A percentile compares a stretch with the other conserved stretches of the same genome.
Conservation (phyloP, 1,140 invertebrate species). For the Pogonus chalceus region DNA sequence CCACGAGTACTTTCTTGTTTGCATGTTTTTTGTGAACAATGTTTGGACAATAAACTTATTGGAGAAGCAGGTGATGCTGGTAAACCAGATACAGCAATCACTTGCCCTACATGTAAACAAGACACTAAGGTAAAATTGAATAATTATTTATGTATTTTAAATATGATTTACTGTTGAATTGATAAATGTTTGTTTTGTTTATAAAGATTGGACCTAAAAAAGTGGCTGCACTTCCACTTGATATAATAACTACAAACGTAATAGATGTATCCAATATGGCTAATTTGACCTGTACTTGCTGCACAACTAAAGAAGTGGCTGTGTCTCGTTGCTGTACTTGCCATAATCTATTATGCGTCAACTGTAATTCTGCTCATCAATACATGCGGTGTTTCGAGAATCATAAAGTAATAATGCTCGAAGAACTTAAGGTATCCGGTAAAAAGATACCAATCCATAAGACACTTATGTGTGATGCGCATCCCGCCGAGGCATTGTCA, state of each 20-base stretch:
- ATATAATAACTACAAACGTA: conserved; percentile 77
- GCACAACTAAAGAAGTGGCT: conserved; percentile 80
- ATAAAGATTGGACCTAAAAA: conserved; percentile 56
- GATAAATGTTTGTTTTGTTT: conserved; percentile 8
- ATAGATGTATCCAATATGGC: conserved; percentile 71
- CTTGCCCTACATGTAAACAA: conserved; percentile 76
- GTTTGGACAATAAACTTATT: conserved; percentile 67
- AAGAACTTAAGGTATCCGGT: conserved; percentile 69
- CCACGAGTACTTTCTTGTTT: conserved; percentile 83
- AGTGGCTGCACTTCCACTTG: conserved; percentile 60
- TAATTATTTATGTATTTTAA: conserved; percentile 9
- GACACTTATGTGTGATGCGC: conserved; percentile 66
- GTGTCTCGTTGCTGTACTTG: conserved; percentile 87
- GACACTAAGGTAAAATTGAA: conserved; percentile 54
- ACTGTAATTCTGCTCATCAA: conserved; percentile 88
- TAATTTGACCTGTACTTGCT: conserved; percentile 74
- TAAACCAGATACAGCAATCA: conserved; percentile 42
- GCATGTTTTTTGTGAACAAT: conserved; percentile 86
- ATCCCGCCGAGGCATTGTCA: conserved; percentile 66
- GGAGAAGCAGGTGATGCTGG: conserved; percentile 56
- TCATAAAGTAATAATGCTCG: conserved; percentile 78
- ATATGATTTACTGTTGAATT: conserved; percentile 1
- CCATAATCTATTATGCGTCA: conserved; percentile 84
- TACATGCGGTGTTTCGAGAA: conserved; percentile 92
- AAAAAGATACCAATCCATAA: conserved; percentile 68